Evolutionary conservation across 2,113 vertebrate species (phyloP).

Genomic region (Electrona antarctica): DNA sequence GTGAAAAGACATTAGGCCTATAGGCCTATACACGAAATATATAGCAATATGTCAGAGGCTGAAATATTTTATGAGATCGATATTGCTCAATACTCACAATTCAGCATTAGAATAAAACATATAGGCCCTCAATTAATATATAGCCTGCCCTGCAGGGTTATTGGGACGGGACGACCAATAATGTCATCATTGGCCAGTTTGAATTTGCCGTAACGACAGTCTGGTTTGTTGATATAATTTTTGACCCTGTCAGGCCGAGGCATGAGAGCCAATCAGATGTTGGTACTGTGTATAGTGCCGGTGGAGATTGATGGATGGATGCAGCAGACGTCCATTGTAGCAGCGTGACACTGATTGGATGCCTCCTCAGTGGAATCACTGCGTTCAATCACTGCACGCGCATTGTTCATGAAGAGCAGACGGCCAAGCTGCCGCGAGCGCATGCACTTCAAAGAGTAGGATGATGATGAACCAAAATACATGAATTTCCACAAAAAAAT

Average conservation of each 20-base stretch:
- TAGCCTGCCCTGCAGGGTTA: too few species aligned
- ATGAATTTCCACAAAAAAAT: conserved; percentile 14
- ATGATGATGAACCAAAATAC: conserved; percentile 51
- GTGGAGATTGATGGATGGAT: conserved; percentile 71
- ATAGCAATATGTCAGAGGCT: too few species aligned
- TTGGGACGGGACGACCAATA: too few species aligned
- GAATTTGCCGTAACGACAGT: conserved; percentile 1
- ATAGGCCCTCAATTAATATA: too few species aligned
- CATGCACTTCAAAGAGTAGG: conserved; percentile 52
- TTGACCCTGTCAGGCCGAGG: conserved; percentile 36
- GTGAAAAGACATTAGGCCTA: too few species aligned
- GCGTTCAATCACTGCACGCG: conserved; percentile 29
- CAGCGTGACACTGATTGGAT: conserved; percentile 68
- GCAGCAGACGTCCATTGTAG: conserved; percentile 72
- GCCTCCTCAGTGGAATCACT: conserved; percentile 67
- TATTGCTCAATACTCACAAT: too few species aligned
- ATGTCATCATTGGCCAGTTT: conserved; percentile 1
- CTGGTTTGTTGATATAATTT: conserved; percentile 54
- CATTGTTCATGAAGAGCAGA: conserved; percentile 62
- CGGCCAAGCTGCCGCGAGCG: conserved; percentile 55
- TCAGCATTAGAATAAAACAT: too few species aligned
- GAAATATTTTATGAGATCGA: too few species aligned
- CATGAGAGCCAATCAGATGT: conserved; percentile 60
- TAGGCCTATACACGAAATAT: too few species aligned
- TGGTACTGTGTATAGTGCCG: conserved; percentile 38